Conservation (phyloP, 2,797 vertebrate species). For the Enoplosus armatus region DNA sequence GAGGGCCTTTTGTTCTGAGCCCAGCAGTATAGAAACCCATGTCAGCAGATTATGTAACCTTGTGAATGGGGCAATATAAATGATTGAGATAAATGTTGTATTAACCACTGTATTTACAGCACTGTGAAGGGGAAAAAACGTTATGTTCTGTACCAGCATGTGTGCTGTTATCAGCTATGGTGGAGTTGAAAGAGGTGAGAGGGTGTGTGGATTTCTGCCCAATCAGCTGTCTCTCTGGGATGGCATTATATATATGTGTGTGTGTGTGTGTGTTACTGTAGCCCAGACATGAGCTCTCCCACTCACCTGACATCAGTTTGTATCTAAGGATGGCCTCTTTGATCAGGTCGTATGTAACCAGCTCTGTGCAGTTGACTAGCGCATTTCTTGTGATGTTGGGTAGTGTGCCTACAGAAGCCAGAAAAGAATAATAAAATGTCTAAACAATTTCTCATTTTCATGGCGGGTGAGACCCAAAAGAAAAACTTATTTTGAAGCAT, state of each 20-base stretch:
- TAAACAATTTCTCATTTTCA: neutral
- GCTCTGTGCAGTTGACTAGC: constrained; percentile 91
- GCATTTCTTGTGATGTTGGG: constrained; percentile 92
- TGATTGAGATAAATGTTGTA: constrained; percentile 42
- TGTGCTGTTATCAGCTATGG: constrained; percentile 64
- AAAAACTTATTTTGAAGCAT: neutral
- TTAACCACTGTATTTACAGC: constrained; percentile 42
- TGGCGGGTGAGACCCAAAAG: neutral
- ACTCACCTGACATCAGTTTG: constrained; percentile 88
- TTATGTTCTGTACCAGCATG: constrained; percentile 27
- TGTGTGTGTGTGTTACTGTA: neutral
- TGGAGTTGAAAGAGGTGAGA: constrained; percentile 27
- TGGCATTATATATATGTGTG: constrained; percentile 2
- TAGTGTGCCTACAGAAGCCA: constrained; percentile 83
- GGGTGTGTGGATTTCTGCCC: constrained; percentile 69
- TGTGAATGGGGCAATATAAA: constrained; percentile 41
- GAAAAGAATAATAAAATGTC: neutral
- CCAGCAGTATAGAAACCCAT: neutral
- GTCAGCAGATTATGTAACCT: constrained; percentile 42
- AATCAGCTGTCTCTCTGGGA: constrained; percentile 60
- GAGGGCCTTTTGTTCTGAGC: constrained; percentile 27
- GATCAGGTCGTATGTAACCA: constrained; percentile 92
- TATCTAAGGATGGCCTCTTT: constrained; percentile 89
- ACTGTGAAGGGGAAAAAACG: constrained; percentile 9
- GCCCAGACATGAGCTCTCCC: neutral